These are phyloP conservation scores for Cryptocheilus praepositus DNA, from an alignment of 2,888 invertebrate species.

Conservation along the genomic window DNA sequence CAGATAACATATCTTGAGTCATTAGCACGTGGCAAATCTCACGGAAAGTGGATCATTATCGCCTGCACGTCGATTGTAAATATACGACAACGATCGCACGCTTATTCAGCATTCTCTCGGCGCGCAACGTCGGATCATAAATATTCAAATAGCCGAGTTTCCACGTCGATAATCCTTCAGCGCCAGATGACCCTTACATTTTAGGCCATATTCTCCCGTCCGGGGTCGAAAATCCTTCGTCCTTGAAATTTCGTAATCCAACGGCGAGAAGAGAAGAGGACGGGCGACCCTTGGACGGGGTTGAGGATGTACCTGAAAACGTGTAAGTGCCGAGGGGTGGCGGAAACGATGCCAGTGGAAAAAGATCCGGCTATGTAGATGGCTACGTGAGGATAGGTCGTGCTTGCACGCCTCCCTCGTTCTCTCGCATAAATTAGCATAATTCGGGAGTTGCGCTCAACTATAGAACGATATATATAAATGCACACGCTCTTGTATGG, in stretches of 20 bases:
- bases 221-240: slow-evolving; percentile 1
- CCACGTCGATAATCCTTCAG: too few relatives aligned
- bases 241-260: slow-evolving; percentile 19
- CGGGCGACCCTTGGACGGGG: slow-evolving; percentile 17
- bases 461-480: slow-evolving; percentile 24
- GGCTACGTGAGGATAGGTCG: slow-evolving; percentile 43
- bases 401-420: slow-evolving; percentile 50
- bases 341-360: slow-evolving; percentile 37
- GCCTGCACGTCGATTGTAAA: too few relatives aligned
- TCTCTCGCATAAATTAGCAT: slow-evolving; percentile 63
- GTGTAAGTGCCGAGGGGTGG: slow-evolving; percentile 40
- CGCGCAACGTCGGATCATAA: too few relatives aligned
- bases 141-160: too few relatives aligned
- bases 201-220: not conserved
- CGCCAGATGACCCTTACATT: not conserved
- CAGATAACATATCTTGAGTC: slow-evolving; percentile 12
- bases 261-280: slow-evolving; percentile 9
- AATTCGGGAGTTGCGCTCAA: slow-evolving; percentile 49
- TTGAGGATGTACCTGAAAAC: slow-evolving; percentile 30
- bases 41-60: not conserved
- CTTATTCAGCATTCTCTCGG: too few relatives aligned
- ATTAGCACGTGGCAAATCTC: slow-evolving; percentile 1
- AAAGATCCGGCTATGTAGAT: slow-evolving; percentile 36
- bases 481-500: slow-evolving; percentile 25
- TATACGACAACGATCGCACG: too few relatives aligned